Evolutionary conservation across 2,113 vertebrate species (phyloP), one percentile per base, ranked within the genome.

Genomic region (Colaptes auratus): DNA sequence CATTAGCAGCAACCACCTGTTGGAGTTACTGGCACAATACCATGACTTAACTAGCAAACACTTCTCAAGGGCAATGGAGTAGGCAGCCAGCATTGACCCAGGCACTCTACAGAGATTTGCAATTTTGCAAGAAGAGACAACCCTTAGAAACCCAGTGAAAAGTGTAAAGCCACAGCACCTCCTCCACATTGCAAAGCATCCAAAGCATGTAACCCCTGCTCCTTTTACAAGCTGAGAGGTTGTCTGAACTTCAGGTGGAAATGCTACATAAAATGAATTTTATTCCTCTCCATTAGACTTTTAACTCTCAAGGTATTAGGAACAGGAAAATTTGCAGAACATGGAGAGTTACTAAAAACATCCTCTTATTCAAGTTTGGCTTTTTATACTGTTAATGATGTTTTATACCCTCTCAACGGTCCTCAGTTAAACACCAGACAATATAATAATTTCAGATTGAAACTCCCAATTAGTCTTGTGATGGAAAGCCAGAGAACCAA

Each of bases 61-160:
- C 44, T 50, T 23, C 3, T 2, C 19, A 7, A 39, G 28, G 23
- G 20, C 2, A 2, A 50, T 3, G 24, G 33, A 85, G 36, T 0
- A 1, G 42, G 46, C 64, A 82, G 69, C 8, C 50, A 42, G 72
- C 44, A 59, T 3, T 14, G 46, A 59, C 30, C 53, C 67, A 44
- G 39, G 35, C 7, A 0, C 73, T 65, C 59, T 56, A 9, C 44
- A 31, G 53, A 72, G 50, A 24, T 61, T 39, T 75, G 4, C 28
- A 19, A 66, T 63, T 65, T 31, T 70, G 39, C 36, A 13, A 8
- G 23, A 52, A 82, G n/a, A 69, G 39, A 56, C 31, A 79, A 30
- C 12, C 35, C 52, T 83, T 42, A 42, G 25, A 59, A 88, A 69
- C 36, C 36, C 8, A 1, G 10, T 10, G 39, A 83, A 63, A 63